Evolutionary conservation across 2,888 invertebrate species (phyloP).

Genomic region (Trissolcus japonicus): DNA sequence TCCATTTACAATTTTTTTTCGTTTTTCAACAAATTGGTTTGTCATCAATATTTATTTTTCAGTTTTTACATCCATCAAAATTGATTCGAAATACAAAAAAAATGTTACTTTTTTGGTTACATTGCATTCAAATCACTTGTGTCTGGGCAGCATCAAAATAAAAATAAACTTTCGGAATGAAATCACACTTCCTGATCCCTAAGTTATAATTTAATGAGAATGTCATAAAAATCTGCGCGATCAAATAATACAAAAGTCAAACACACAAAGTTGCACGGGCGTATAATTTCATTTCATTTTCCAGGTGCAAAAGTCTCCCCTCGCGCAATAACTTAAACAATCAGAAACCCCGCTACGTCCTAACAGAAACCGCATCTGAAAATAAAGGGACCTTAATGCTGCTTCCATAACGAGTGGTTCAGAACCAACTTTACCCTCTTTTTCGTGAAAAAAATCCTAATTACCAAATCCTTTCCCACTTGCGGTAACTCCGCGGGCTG

Average conservation of each 20-base stretch:
- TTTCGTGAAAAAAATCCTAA: neutral
- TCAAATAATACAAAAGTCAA: neutral
- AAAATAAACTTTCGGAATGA: too few species aligned
- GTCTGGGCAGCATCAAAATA: too few species aligned
- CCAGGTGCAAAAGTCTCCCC: slow-evolving; percentile 5
- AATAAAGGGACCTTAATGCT: neutral
- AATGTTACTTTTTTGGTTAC: too few species aligned
- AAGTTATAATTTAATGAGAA: too few species aligned
- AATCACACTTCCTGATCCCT: too few species aligned
- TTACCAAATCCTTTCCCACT: slow-evolving; percentile 3
- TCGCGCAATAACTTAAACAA: slow-evolving; percentile 2
- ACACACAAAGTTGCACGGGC: neutral
- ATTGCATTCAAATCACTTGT: too few species aligned
- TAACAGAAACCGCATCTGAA: slow-evolving; percentile 1
- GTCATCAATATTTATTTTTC: too few species aligned
- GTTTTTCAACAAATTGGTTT: too few species aligned
- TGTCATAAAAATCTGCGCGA: neutral
- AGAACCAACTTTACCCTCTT: neutral
- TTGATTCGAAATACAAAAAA: too few species aligned
- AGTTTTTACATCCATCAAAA: too few species aligned
- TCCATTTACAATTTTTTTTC: too few species aligned
- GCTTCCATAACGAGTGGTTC: neutral
- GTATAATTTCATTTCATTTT: slow-evolving; percentile 7
- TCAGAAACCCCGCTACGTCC: neutral
- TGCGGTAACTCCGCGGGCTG: too few species aligned